Evolutionary conservation across 2,888 invertebrate genomes (phyloP).

Genomic region (Drosophila neonasuta): DNA sequence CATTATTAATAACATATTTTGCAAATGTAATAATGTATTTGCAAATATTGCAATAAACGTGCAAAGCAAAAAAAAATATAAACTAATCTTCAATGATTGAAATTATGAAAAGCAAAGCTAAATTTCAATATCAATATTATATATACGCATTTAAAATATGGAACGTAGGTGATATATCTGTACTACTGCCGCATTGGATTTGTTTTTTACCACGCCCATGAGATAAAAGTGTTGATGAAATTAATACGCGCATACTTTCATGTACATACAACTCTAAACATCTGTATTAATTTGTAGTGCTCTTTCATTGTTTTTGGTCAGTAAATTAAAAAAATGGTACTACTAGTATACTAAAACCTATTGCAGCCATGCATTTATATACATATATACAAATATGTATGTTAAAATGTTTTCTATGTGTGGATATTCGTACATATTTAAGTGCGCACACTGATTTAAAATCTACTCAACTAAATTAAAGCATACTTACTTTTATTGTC

Average conservation of each 20-base stretch:
- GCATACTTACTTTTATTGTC: constrained; percentile 30
- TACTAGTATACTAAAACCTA: background rate
- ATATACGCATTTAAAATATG: background rate
- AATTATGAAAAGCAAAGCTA: background rate
- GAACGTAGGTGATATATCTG: background rate
- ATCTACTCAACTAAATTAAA: constrained; percentile 4
- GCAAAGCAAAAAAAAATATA: background rate
- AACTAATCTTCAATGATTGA: background rate
- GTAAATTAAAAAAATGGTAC: background rate
- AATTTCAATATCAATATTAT: constrained; percentile 2
- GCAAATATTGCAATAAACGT: no score
- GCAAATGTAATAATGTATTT: background rate
- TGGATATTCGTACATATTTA: constrained; percentile 9
- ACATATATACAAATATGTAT: background rate
- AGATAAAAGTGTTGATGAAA: constrained; percentile 8
- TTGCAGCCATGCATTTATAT: background rate
- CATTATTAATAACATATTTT: background rate
- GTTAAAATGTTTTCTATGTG: constrained; percentile 11
- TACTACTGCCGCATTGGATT: background rate
- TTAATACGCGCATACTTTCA: constrained; percentile 1
- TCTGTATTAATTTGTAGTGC: background rate
- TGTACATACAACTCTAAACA: background rate
- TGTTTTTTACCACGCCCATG: constrained; percentile 32
- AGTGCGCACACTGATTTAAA: constrained; percentile 22
- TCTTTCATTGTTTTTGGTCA: background rate